Evolutionary conservation across 1,140 invertebrate species (phyloP).

Genomic region (Odontomachus brunneus): DNA sequence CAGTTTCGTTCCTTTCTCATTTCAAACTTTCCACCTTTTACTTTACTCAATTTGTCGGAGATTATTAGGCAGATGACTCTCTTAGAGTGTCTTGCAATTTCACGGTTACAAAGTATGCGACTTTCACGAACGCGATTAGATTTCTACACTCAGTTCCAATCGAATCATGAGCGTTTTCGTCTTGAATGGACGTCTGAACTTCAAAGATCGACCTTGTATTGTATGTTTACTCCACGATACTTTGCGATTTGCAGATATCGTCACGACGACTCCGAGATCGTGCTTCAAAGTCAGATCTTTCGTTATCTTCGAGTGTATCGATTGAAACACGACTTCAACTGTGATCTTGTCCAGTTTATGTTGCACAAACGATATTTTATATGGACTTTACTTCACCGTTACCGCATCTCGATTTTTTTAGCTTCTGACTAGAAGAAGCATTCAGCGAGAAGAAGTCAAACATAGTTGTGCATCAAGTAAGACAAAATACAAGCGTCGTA

Average conservation of each 20-base stretch:
- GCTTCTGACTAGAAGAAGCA: not conserved
- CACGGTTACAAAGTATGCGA: not conserved
- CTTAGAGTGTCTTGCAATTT: constrained; percentile 11
- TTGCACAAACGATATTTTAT: not conserved
- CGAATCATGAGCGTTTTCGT: not conserved
- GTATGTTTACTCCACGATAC: not conserved
- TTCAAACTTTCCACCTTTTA: constrained; percentile 4
- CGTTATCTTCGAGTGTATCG: too few relatives aligned
- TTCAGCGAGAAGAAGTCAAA: not conserved
- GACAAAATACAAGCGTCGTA: not conserved
- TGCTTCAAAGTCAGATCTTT: not conserved
- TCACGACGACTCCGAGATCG: too few relatives aligned
- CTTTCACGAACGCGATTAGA: constrained; percentile 12
- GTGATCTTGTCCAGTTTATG: too few relatives aligned
- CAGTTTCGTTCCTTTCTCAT: not conserved
- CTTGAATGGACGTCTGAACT: not conserved
- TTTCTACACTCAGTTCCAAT: constrained; percentile 9
- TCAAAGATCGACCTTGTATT: not conserved
- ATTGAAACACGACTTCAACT: too few relatives aligned
- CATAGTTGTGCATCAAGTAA: constrained; percentile 4
- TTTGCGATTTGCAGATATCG: too few relatives aligned
- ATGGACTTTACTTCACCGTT: constrained; percentile 1
- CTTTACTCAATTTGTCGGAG: not conserved
- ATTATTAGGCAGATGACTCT: not conserved
- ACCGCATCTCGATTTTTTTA: not conserved